phyloP scores from a whole-genome alignment of 2,113 vertebrate genomes.

The Semicossyphus pulcher region DNA sequence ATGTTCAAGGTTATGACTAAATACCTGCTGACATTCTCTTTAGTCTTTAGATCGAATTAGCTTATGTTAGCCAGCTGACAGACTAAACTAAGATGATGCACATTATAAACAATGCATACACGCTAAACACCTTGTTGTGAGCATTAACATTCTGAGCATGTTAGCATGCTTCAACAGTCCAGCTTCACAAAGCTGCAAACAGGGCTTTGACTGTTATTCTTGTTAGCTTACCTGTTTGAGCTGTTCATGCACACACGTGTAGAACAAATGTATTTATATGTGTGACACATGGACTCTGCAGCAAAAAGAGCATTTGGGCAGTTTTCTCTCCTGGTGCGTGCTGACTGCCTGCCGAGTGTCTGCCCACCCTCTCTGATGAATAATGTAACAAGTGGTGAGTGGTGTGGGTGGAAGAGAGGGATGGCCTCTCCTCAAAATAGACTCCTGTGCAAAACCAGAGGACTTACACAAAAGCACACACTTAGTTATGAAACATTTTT shows the following conservation, averaged over 20 bases:
- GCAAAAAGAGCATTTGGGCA: conserved; percentile 3
- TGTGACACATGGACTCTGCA: not conserved
- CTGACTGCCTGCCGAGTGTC: conserved; percentile 25
- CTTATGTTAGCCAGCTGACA: not conserved
- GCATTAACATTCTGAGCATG: not conserved
- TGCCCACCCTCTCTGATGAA: conserved; percentile 68
- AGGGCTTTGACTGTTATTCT: too few relatives aligned
- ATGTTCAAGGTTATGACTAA: too few relatives aligned
- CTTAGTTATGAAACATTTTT: conserved; percentile 10
- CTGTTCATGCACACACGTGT: not conserved
- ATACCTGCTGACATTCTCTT: too few relatives aligned
- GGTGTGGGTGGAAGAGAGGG: conserved; percentile 67
- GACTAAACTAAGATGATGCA: not conserved
- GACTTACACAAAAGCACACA: conserved; percentile 1
- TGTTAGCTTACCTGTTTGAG: not conserved
- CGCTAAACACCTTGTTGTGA: too few relatives aligned
- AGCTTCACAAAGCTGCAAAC: not conserved
- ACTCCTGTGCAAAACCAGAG: conserved; percentile 46
- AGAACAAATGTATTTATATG: not conserved
- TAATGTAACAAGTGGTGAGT: conserved; percentile 79
- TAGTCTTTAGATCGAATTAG: not conserved
- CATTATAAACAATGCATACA: not conserved
- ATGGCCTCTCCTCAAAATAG: conserved; percentile 81
- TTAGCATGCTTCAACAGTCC: too few relatives aligned
- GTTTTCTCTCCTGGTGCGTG: conserved; percentile 19